Percentiles rank a stretch among this genome's conserved stretches.
Conservation (phyloP, 2,797 vertebrate genomes). For the Synanceia verrucosa region DNA sequence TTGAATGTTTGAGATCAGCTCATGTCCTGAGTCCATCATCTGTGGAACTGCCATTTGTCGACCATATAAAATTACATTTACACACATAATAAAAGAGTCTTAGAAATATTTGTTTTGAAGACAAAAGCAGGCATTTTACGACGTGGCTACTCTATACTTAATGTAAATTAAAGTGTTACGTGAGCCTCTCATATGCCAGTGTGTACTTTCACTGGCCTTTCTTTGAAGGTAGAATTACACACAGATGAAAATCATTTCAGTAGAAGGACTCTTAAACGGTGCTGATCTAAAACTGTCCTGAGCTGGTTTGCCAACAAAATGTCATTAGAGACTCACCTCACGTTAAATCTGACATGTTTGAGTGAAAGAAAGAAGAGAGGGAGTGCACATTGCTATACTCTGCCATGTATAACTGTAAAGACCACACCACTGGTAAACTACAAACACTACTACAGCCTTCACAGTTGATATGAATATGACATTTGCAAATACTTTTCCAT, state of each 20-base stretch:
- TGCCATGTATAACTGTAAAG: neutral
- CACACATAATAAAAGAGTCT: neutral
- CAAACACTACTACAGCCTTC: neutral
- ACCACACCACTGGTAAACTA: neutral
- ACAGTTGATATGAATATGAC: neutral
- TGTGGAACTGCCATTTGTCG: neutral
- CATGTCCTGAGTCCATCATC: neutral
- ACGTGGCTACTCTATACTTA: neutral
- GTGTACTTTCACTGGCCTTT: neutral
- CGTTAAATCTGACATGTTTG: conserved; percentile 1
- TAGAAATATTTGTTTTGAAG: neutral
- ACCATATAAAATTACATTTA: neutral
- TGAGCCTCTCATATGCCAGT: neutral
- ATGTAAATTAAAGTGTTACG: neutral
- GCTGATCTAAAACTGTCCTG: neutral
- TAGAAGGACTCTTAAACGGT: neutral
- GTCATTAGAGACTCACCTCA: neutral
- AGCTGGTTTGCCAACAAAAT: neutral
- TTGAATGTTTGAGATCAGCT: neutral
- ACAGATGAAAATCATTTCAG: neutral
- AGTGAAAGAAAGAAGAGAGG: neutral
- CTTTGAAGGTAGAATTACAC: neutral
- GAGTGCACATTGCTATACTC: neutral
- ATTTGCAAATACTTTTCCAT: neutral
- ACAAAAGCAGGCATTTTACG: neutral